A percentile compares a stretch with the other conserved stretches of the same genome.
Conservation (phyloP, 1,140 invertebrate species). For the Gonatopus flavifemur region DNA sequence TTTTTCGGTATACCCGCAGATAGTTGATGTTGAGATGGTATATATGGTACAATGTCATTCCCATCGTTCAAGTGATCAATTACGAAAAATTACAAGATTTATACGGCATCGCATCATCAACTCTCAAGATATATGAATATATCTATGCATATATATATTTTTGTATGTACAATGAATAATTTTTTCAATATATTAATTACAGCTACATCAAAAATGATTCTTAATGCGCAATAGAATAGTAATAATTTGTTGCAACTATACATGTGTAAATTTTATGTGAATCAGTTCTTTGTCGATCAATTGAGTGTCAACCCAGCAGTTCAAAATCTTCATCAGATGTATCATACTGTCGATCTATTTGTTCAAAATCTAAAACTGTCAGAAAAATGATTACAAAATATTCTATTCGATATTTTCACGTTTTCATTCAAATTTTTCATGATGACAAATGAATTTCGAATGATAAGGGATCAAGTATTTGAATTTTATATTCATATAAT, state of each 20-base stretch:
- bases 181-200: no score
- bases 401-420: no score
- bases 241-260: slow-evolving; percentile 6
- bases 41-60: no score
- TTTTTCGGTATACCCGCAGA: no score
- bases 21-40: no score
- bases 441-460: not conserved
- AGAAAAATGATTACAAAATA: slow-evolving; percentile 17
- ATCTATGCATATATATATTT: not conserved
- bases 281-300: no score
- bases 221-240: no score
- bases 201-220: no score
- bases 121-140: not conserved
- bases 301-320: slow-evolving; percentile 56
- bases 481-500: not conserved
- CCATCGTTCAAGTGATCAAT: no score
- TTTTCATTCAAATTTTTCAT: no score
- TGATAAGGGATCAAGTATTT: no score
- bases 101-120: not conserved
- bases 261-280: slow-evolving; percentile 5
- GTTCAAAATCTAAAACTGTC: slow-evolving; percentile 49
- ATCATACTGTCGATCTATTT: slow-evolving; percentile 51
- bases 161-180: not conserved
- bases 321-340: slow-evolving; percentile 65
- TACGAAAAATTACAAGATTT: no score